Evolutionary conservation across 2,797 vertebrate species (phyloP), one percentile per base, ranked within the genome.

Genomic region (Ambastaia sidthimunki): DNA sequence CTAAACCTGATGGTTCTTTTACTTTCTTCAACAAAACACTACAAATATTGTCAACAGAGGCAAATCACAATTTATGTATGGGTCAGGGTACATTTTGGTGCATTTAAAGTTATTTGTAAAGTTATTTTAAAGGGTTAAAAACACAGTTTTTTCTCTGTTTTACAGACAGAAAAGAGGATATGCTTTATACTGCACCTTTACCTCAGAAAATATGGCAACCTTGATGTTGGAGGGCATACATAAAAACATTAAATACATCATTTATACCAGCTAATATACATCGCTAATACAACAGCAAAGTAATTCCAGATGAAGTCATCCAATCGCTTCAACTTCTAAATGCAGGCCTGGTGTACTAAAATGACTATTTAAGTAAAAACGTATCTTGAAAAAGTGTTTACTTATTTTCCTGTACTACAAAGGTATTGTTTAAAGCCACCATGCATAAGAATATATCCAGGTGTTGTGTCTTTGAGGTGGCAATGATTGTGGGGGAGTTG

Each of bases 11-110:
- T 63, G 57, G 67, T 71, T 63, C n/a, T 50, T 78, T 44, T 65
- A 78, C 69, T 44, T 71, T 19, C 34, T 52, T 52, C 63, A 76
- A 76, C 76, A 78, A 65, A 28, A 69, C 11, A 54, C 54, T 16
- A 21, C 37, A 2, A 57, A 48, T 19, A 11, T 77, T 59, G 11
- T 28, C 12, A 34, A 76, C 19, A 44, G 16, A 3, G 34, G 28
- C 9, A 67, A 0, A 7, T 13, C 9, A 41, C 19, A 44, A n/a
- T 67, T 76, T 67, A 76, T 11, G 15, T 66, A 19, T 37, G 41
- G 48, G 15, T 18, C 21, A 11, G 21, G 19, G 34, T 28, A 10
- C 37, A 7, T 47, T 76, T 59, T 3, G 18, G 28, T 76, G 21
- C 9, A 67, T 23, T 19, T 16, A 7, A 66, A 37, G n/a, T 2